phyloP scores from a whole-genome alignment of 1,140 invertebrate species.

The Plectrocnemia conspersa region DNA sequence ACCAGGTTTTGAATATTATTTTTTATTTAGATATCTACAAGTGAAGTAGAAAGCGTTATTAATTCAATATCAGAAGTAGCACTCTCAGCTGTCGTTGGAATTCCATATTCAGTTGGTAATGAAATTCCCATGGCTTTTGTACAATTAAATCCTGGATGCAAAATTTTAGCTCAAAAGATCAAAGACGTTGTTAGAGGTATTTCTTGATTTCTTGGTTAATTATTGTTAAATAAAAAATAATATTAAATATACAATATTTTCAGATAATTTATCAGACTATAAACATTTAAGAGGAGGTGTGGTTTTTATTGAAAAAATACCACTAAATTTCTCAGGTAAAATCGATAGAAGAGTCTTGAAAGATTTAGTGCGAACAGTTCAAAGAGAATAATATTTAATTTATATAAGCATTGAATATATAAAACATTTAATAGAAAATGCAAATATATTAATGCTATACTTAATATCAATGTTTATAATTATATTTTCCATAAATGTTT shows the following conservation, averaged over 20 bases:
- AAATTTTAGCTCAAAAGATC: constrained; percentile 39
- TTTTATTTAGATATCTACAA: not conserved
- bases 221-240: not conserved
- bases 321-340: constrained; percentile 22
- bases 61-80: constrained; percentile 44
- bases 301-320: constrained; percentile 24
- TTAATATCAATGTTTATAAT: too few species aligned
- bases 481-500: not conserved
- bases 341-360: constrained; percentile 25
- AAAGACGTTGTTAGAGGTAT: constrained; percentile 38
- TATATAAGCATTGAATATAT: too few species aligned
- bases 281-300: constrained; percentile 27
- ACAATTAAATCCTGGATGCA: constrained; percentile 40
- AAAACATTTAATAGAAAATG: too few species aligned
- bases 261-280: constrained; percentile 24
- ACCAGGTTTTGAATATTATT: not conserved
- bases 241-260: constrained; percentile 7
- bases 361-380: constrained; percentile 6
- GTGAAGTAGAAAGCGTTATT: not conserved
- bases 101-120: constrained; percentile 52
- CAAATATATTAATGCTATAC: too few species aligned
- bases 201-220: too few species aligned
- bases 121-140: constrained; percentile 55
- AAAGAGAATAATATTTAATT: constrained; percentile 1
- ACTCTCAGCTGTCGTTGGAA: constrained; percentile 61